These are phyloP conservation scores for Rhodinocichla rosea DNA, from an alignment of 2,113 vertebrate species.

Conservation along the genomic window DNA sequence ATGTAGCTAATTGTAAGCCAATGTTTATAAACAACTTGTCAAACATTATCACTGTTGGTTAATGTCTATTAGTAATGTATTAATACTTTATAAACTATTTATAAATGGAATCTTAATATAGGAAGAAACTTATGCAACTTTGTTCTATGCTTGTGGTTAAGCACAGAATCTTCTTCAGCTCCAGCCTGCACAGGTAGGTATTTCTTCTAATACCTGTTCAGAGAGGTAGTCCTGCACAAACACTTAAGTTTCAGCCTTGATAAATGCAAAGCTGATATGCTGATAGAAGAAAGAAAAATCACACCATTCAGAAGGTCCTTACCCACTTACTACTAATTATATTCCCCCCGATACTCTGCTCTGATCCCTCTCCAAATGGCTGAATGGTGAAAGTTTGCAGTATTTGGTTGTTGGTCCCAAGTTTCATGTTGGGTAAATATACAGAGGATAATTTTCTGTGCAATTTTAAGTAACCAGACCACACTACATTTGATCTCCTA, in stretches of 20 bases:
- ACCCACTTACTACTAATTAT: neutral
- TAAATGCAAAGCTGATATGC: neutral
- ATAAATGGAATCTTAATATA: conserved; percentile 31
- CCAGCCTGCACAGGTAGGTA: neutral
- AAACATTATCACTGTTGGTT: conserved; percentile 40
- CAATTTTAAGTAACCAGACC: neutral
- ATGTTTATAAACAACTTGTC: conserved; percentile 52
- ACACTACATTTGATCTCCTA: neutral
- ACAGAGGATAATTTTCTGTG: neutral
- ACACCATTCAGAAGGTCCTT: neutral
- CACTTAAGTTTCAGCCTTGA: neutral
- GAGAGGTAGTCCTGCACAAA: neutral
- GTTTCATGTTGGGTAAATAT: neutral
- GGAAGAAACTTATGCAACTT: neutral
- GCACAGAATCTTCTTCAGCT: neutral
- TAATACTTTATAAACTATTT: conserved; percentile 58
- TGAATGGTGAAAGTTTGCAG: neutral
- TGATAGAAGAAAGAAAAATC: neutral
- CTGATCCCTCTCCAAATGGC: neutral
- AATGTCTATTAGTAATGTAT: conserved; percentile 36
- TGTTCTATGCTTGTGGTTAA: neutral
- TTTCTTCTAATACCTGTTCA: neutral
- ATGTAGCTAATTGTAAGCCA: conserved; percentile 7
- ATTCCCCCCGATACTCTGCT: neutral
- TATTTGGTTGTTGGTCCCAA: neutral